Evolutionary conservation across 1,140 invertebrate genomes (phyloP).

Genomic region (Pseudomyrmex dendroicus): DNA sequence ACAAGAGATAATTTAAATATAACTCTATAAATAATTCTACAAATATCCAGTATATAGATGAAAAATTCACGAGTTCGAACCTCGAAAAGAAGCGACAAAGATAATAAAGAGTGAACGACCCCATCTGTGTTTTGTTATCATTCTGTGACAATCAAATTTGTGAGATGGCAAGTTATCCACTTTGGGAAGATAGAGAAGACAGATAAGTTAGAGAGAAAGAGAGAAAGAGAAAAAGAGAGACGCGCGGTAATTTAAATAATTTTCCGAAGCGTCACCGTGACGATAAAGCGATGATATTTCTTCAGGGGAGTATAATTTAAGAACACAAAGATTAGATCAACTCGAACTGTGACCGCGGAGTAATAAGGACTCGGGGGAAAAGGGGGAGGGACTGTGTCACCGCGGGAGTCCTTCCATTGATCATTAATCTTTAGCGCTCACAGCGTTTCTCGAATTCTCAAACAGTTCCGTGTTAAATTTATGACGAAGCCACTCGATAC

Average conservation of each 20-base stretch:
- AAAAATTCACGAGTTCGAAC: not conserved
- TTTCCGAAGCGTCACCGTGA: not conserved
- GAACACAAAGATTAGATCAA: slow-evolving; percentile 26
- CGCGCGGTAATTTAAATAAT: slow-evolving; percentile 15
- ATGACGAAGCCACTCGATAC: slow-evolving; percentile 55
- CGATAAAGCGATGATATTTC: slow-evolving; percentile 13
- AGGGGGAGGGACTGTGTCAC: too few species aligned
- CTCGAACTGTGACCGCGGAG: not conserved
- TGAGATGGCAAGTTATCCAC: not conserved
- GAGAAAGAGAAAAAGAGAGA: not conserved
- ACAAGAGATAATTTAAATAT: not conserved
- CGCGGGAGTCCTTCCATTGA: slow-evolving; percentile 5
- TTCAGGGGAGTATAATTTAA: slow-evolving; percentile 24
- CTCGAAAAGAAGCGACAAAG: not conserved
- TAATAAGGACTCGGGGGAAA: slow-evolving; percentile 2
- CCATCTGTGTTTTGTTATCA: not conserved
- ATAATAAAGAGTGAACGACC: not conserved
- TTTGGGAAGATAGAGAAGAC: not conserved
- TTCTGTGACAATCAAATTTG: not conserved
- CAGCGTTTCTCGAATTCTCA: slow-evolving; percentile 46
- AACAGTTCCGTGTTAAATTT: slow-evolving; percentile 43
- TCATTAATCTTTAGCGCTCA: slow-evolving; percentile 42
- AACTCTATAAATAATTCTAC: not conserved
- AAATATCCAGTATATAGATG: slow-evolving; percentile 5
- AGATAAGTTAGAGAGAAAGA: not conserved